These are phyloP conservation scores for Odontesthes bonariensis DNA, from an alignment of 2,113 vertebrate genomes.

Conservation along the genomic window DNA sequence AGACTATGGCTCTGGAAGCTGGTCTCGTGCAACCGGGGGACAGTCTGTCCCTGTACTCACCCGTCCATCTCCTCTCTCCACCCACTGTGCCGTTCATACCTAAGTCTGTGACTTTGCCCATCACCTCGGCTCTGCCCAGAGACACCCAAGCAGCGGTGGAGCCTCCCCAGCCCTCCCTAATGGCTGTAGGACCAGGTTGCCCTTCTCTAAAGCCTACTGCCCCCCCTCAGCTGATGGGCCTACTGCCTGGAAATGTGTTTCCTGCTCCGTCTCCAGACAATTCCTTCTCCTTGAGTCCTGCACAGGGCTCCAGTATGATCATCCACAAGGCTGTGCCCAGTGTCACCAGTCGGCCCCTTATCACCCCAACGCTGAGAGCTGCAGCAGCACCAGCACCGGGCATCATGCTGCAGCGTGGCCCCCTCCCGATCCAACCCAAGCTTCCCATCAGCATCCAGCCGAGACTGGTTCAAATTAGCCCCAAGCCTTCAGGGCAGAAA, in stretches of 20 bases:
- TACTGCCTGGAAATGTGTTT: slow-evolving; percentile 83
- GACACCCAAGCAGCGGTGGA: slow-evolving; percentile 84
- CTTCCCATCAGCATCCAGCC: slow-evolving; percentile 85
- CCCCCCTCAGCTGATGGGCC: slow-evolving; percentile 83
- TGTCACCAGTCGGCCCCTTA: slow-evolving; percentile 66
- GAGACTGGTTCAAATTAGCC: slow-evolving; percentile 84
- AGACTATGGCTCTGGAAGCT: slow-evolving; percentile 84
- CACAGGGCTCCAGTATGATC: slow-evolving; percentile 81
- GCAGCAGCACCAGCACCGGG: slow-evolving; percentile 59
- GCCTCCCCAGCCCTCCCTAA: slow-evolving; percentile 83
- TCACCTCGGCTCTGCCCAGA: slow-evolving; percentile 68
- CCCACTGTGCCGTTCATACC: slow-evolving; percentile 64
- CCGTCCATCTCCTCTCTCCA: slow-evolving; percentile 70
- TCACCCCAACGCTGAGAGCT: slow-evolving; percentile 72
- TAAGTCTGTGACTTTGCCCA: slow-evolving; percentile 76
- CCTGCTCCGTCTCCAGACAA: slow-evolving; percentile 78
- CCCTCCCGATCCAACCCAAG: slow-evolving; percentile 83
- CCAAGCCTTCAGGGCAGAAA: slow-evolving; percentile 82
- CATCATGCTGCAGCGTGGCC: slow-evolving; percentile 77
- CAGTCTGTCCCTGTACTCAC: slow-evolving; percentile 75
- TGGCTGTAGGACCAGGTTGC: slow-evolving; percentile 84
- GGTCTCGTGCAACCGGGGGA: slow-evolving; percentile 75
- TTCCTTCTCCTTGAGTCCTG: slow-evolving; percentile 80
- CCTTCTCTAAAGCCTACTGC: slow-evolving; percentile 82
- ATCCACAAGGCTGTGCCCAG: slow-evolving; percentile 78